Evolutionary conservation across 1,140 invertebrate genomes (phyloP).

Genomic region (Dendroctonus ponderosae): DNA sequence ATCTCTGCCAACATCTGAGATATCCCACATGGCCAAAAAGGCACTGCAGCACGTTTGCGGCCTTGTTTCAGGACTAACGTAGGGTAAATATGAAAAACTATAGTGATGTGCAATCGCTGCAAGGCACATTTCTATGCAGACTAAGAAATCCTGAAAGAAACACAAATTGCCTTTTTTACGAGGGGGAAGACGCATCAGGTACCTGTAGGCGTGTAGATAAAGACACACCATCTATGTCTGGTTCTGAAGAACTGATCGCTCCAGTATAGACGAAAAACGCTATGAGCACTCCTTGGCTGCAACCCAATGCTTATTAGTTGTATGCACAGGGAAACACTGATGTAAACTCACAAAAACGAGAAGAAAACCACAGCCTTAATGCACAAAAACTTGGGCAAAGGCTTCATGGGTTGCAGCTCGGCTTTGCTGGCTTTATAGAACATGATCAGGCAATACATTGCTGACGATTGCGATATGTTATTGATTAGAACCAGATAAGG

Average conservation of each 20-base stretch:
- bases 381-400: conserved; percentile 94
- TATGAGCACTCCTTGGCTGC: conserved; percentile 88
- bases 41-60: conserved; percentile 60
- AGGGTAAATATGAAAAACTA: conserved; percentile 90
- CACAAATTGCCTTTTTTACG: neutral
- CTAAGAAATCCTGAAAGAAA: conserved; percentile 79
- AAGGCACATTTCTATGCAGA: conserved; percentile 97
- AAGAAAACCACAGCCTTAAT: conserved; percentile 98
- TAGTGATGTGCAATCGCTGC: conserved; percentile 94
- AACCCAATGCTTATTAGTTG: conserved; percentile 38
- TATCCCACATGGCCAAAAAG: conserved; percentile 86
- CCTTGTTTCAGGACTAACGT: conserved; percentile 57
- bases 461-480: conserved; percentile 93
- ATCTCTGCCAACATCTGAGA: conserved; percentile 89
- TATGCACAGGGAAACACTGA: too few species aligned
- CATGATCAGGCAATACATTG: conserved; percentile 93
- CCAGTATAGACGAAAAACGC: conserved; percentile 79
- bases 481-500: conserved; percentile 89
- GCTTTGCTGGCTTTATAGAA: conserved; percentile 89
- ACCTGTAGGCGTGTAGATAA: conserved; percentile 82
- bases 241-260: conserved; percentile 67
- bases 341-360: conserved; percentile 89
- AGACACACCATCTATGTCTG: conserved; percentile 68
- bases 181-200: conserved; percentile 29
- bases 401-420: conserved; percentile 87